A percentile compares a stretch with the other conserved stretches of the same genome.
Evolutionary conservation across 2,888 invertebrate genomes (phyloP).

Genomic region (Noctuana brunneofusca): DNA sequence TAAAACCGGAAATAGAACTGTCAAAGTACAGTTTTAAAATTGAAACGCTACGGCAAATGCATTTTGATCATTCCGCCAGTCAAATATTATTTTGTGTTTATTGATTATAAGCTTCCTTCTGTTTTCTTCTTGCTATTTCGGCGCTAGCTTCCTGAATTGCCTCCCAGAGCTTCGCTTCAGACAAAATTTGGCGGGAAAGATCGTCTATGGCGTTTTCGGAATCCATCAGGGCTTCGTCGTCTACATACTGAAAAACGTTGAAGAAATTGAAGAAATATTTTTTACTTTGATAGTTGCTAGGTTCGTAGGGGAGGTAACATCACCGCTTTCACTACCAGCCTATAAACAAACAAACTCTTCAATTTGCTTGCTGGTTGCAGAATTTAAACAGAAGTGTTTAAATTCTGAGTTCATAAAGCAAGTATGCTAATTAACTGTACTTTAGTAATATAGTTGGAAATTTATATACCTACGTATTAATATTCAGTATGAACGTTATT

Average conservation of each 20-base stretch:
- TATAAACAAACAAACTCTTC: too few species aligned
- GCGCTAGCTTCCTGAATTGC: slow-evolving; percentile 90
- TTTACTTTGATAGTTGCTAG: too few species aligned
- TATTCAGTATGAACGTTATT: too few species aligned
- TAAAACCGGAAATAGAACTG: not conserved
- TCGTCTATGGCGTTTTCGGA: slow-evolving; percentile 89
- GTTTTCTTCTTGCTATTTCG: slow-evolving; percentile 86
- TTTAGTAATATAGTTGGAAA: too few species aligned
- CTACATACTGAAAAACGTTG: slow-evolving; percentile 52
- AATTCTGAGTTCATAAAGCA: too few species aligned
- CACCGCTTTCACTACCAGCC: too few species aligned
- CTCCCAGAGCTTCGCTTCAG: slow-evolving; percentile 90
- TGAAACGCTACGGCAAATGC: slow-evolving; percentile 38
- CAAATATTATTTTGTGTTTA: slow-evolving; percentile 45
- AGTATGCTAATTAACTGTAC: too few species aligned
- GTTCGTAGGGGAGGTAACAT: too few species aligned
- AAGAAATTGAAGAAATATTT: too few species aligned
- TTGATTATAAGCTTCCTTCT: slow-evolving; percentile 58
- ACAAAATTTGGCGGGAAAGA: slow-evolving; percentile 89
- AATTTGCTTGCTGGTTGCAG: too few species aligned
- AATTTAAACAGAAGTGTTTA: too few species aligned
- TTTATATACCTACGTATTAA: too few species aligned
- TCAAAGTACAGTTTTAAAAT: slow-evolving; percentile 19
- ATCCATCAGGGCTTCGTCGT: slow-evolving; percentile 86
- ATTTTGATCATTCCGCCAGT: slow-evolving; percentile 24